These are phyloP conservation scores for Drosophila koepferae DNA, from an alignment of 2,888 invertebrate species.

Conservation along the genomic window DNA sequence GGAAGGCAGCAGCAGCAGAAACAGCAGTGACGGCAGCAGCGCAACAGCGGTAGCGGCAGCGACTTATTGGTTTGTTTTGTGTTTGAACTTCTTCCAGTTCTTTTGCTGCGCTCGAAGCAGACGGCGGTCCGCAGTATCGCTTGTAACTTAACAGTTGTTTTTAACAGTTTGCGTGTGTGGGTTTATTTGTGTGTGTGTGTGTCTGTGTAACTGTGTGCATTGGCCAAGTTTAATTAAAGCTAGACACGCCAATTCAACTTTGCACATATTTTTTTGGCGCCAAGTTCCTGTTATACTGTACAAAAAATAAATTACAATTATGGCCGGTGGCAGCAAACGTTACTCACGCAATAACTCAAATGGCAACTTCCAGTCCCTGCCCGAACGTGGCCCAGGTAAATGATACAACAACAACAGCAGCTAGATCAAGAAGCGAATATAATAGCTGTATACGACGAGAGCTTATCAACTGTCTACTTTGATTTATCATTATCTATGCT, in stretches of 20 bases:
- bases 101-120: constrained; percentile 81
- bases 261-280: constrained; percentile 74
- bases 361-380: constrained; percentile 82
- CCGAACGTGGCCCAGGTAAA: constrained; percentile 85
- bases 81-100: constrained; percentile 77
- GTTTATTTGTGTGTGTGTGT: constrained; percentile 16
- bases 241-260: constrained; percentile 64
- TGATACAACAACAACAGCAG: constrained; percentile 11
- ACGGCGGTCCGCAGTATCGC: constrained; percentile 84
- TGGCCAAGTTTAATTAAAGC: constrained; percentile 63
- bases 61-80: constrained; percentile 72
- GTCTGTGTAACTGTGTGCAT: constrained; percentile 25
- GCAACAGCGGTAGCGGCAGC: constrained; percentile 47
- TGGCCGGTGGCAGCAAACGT: constrained; percentile 84
- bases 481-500: constrained; percentile 59
- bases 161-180: constrained; percentile 21
- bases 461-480: constrained; percentile 55
- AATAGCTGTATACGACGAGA: constrained; percentile 5
- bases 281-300: constrained; percentile 33
- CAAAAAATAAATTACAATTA: constrained; percentile 50
- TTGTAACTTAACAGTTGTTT: constrained; percentile 24
- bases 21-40: background rate
- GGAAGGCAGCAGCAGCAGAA: constrained; percentile 15
- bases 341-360: constrained; percentile 83
- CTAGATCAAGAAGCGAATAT: constrained; percentile 1